Base-by-base conservation (phyloP, 2,113 vertebrate genomes). In the Podarcis raffonei region DNA sequence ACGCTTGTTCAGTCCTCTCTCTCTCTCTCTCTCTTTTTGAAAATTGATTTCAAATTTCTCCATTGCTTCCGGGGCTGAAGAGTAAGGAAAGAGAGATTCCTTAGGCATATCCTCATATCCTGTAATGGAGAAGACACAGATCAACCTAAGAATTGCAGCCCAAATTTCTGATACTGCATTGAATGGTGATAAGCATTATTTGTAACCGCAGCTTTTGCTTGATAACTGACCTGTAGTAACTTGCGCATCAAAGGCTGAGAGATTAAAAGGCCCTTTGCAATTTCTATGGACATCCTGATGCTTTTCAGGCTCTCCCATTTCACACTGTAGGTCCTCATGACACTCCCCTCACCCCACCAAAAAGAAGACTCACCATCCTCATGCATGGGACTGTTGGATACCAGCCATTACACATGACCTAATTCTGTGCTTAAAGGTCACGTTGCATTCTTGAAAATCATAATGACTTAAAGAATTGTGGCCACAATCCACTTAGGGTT, bases 381-480 rank as follows among this genome's bases (percentile, higher is more conserved):
- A 20, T 65, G 32, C 59, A 37, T 37, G 35, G 59, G 35, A 11
- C 27, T 30, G 13, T 30, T 86, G 59, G 62, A 76, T 11, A 5
- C 16, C 66, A 87, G 68, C 25, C 30, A 39, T 81, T 81, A n/a
- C 25, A 71, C 12, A 32, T 66, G 5, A 87, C 35, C 32, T 81
- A 37, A 71, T 72, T 81, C 32, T 87, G 48, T 72, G 32, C n/a
- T 37, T 23, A 81, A 59, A 72, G 25, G 62, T 86, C 81, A 80
- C 57, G 59, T 11, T 84, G 5, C 18, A 57, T 89, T 92, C 75
- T 88, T 86, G 75, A 69, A 87, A 84, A 30, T 20, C 35, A 66
- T 72, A 71, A 39, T 18, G 37, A 12, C 27, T 80, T 16, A 68
- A 77, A 86, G 25, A 53, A 22, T 3, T 27, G 20, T 30, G 25